phyloP scores from a whole-genome alignment of 2,797 vertebrate species.

The Darevskia nairensis region DNA sequence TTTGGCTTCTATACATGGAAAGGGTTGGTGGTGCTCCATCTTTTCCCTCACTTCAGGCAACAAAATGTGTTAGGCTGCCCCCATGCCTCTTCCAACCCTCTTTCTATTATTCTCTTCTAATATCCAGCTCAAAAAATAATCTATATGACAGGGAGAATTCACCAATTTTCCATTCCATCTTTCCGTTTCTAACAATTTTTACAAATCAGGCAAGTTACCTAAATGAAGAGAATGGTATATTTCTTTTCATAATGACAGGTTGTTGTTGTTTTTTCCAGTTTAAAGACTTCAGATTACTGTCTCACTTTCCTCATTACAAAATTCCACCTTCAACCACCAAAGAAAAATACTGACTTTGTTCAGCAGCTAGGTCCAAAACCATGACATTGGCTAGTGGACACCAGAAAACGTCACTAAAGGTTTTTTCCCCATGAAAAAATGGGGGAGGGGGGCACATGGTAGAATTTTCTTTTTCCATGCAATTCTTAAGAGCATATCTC shows the following conservation, averaged over 20 bases:
- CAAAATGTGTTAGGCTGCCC: no score
- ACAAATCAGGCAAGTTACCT: background rate
- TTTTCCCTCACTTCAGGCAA: no score
- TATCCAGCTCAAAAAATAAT: no score
- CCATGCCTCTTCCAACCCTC: no score
- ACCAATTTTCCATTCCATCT: no score
- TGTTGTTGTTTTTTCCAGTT: no score
- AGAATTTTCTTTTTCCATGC: background rate
- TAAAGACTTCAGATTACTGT: background rate
- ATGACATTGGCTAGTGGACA: background rate
- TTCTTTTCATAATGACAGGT: no score
- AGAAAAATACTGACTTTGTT: background rate
- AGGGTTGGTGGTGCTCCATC: no score
- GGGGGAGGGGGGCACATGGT: background rate
- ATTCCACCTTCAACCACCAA: background rate
- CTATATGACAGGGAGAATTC: background rate
- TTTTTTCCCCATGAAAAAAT: background rate
- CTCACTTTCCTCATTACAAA: background rate
- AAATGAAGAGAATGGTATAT: background rate
- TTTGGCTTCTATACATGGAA: no score
- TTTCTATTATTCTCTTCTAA: no score
- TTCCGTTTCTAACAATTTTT: no score
- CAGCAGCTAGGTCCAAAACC: background rate
- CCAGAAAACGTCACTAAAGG: background rate
- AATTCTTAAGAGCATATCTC: background rate